phyloP scores from a whole-genome alignment of 1,140 invertebrate genomes.

The Drosophila lowei region DNA sequence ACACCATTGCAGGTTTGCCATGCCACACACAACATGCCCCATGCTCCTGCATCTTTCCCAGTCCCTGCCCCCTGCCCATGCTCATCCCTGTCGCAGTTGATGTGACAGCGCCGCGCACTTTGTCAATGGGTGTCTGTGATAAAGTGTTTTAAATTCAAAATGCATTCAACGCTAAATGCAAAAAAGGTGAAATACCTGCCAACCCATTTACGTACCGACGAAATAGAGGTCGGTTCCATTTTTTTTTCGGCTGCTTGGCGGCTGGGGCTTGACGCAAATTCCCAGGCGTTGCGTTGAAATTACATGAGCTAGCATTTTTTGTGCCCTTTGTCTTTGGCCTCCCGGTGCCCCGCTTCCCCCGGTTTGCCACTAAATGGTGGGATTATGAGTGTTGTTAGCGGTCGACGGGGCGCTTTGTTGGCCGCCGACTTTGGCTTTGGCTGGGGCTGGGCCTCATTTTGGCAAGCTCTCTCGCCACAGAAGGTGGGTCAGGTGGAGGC shows the following conservation, averaged over 20 bases:
- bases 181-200: constrained; percentile 55
- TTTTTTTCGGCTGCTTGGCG: constrained; percentile 33
- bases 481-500: constrained; percentile 8
- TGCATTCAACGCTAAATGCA: constrained; percentile 76
- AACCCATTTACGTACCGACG: constrained; percentile 9
- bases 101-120: constrained; percentile 74
- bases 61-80: constrained; percentile 10
- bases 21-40: constrained; percentile 11
- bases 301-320: constrained; percentile 58
- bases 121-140: constrained; percentile 73
- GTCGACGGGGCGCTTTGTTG: constrained; percentile 53
- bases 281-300: constrained; percentile 70
- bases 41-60: background rate
- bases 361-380: constrained; percentile 71
- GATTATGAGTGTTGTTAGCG: constrained; percentile 79
- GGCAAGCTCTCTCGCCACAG: constrained; percentile 23
- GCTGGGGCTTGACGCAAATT: constrained; percentile 42
- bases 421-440: constrained; percentile 29
- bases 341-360: constrained; percentile 18
- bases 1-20: constrained; percentile 38
- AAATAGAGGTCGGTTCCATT: too few species aligned
- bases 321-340: constrained; percentile 22
- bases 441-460: constrained; percentile 53
- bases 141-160: constrained; percentile 80
- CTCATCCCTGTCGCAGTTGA: constrained; percentile 57